These are phyloP conservation scores for Syritta pipiens DNA, from an alignment of 2,888 invertebrate genomes.

Conservation along the genomic window DNA sequence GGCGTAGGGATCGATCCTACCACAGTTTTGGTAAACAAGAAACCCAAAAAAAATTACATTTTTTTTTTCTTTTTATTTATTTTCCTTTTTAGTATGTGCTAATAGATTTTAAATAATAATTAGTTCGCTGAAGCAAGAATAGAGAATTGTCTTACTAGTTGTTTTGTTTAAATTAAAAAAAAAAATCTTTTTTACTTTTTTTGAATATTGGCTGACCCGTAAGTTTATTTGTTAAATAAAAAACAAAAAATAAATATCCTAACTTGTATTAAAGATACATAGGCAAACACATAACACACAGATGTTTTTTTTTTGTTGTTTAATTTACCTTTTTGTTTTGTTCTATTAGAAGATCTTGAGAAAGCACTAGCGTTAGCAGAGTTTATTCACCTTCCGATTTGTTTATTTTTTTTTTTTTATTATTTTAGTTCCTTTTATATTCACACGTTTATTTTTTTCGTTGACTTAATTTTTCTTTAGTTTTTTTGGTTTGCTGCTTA, in stretches of 20 bases:
- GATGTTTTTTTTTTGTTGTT: conserved; percentile 14
- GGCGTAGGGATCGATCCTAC: conserved; percentile 89
- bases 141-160: conserved; percentile 37
- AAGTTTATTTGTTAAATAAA: conserved; percentile 29
- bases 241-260: too few species aligned
- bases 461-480: not conserved
- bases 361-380: conserved; percentile 35
- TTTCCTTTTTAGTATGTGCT: conserved; percentile 35
- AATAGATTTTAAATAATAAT: conserved; percentile 33
- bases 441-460: not conserved
- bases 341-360: conserved; percentile 1
- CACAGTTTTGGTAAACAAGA: conserved; percentile 85
- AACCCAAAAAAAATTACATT: conserved; percentile 27
- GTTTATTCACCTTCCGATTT: conserved; percentile 20
- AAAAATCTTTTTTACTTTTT: not conserved
- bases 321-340: not conserved
- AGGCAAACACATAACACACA: conserved; percentile 44
- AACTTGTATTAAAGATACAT: conserved; percentile 21
- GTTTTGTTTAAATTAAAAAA: conserved; percentile 4
- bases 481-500: conserved; percentile 6
- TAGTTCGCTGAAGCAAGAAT: conserved; percentile 50
- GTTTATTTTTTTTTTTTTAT: conserved; percentile 9
- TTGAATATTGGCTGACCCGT: conserved; percentile 57
- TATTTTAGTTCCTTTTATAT: too few species aligned
- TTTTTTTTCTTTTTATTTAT: conserved; percentile 23